Evolutionary conservation across 2,888 invertebrate species (phyloP).

Genomic region (Agrilus cyanescens): DNA sequence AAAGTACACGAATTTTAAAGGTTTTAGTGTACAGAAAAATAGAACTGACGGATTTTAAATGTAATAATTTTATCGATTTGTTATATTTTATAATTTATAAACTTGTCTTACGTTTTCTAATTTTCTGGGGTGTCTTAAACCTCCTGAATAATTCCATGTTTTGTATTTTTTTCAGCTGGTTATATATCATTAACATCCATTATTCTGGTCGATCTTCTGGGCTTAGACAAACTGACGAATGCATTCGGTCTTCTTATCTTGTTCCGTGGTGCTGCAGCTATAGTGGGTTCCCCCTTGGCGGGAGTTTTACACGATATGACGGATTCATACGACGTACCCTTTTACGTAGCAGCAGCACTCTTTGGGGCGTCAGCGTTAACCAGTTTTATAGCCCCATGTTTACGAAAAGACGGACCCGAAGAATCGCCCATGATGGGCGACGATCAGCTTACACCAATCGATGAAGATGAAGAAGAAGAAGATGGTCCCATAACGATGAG

Average conservation of each 20-base stretch:
- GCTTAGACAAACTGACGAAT: slow-evolving; percentile 90
- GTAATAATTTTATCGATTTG: too few relatives aligned
- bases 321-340: slow-evolving; percentile 73
- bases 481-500: slow-evolving; percentile 60
- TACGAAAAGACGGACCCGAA: slow-evolving; percentile 43
- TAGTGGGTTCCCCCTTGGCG: slow-evolving; percentile 71
- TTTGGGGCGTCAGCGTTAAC: slow-evolving; percentile 75
- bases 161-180: slow-evolving; percentile 57
- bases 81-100: neutral
- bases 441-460: slow-evolving; percentile 70
- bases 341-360: slow-evolving; percentile 84
- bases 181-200: slow-evolving; percentile 97
- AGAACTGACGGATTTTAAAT: too few relatives aligned
- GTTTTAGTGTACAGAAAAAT: too few relatives aligned
- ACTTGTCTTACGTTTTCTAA: neutral
- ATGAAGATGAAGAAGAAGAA: slow-evolving; percentile 70
- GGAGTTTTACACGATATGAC: slow-evolving; percentile 88
- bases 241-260: slow-evolving; percentile 93
- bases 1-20: too few relatives aligned
- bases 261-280: slow-evolving; percentile 89
- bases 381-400: slow-evolving; percentile 69
- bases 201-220: slow-evolving; percentile 90
- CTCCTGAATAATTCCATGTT: neutral
- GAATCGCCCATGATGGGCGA: slow-evolving; percentile 46
- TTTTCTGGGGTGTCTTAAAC: neutral